phyloP scores from a whole-genome alignment of 2,113 vertebrate species.

The Aegithalos caudatus region DNA sequence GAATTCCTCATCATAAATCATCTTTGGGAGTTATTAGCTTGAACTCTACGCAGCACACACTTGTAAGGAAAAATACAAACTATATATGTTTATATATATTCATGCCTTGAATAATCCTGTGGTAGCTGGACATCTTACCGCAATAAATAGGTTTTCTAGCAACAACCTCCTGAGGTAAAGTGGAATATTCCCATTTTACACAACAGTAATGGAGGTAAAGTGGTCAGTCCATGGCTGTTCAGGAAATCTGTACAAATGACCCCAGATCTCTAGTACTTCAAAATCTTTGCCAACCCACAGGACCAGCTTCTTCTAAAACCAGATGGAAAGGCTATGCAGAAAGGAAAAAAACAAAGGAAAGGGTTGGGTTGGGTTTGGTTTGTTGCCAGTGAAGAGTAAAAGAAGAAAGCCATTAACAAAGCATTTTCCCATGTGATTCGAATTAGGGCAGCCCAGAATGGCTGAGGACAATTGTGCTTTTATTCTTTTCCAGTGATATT shows the following conservation, averaged over 20 bases:
- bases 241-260: neutral
- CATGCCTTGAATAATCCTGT: neutral
- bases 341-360: slow-evolving; percentile 43
- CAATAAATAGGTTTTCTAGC: neutral
- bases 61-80: neutral
- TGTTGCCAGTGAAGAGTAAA: neutral
- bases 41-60: neutral
- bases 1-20: neutral
- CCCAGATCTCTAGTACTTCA: neutral
- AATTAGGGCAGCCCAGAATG: slow-evolving; percentile 13
- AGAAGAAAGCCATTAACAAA: slow-evolving; percentile 28
- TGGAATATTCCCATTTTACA: neutral
- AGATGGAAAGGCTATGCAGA: neutral
- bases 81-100: no score
- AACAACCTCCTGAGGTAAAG: neutral
- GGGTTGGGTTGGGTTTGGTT: neutral
- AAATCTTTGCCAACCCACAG: neutral
- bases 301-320: neutral
- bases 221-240: neutral
- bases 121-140: neutral
- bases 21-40: neutral
- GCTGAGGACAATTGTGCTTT: neutral
- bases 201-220: neutral
- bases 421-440: slow-evolving; percentile 32
- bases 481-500: slow-evolving; percentile 44